Evolutionary conservation across 2,888 invertebrate genomes (phyloP).

Genomic region (Agriotes lineatus): DNA sequence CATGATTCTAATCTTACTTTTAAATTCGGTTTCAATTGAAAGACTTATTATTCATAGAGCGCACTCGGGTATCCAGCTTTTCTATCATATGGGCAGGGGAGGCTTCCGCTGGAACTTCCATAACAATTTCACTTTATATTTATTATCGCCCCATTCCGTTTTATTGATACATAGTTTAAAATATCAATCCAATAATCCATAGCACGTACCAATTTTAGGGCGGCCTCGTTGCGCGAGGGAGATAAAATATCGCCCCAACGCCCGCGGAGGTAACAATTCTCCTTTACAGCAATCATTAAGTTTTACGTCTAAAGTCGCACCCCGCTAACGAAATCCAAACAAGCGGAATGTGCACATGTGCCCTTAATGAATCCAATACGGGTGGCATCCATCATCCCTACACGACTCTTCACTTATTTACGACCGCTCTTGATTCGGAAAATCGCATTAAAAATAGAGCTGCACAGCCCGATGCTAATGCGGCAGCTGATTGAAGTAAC

Average conservation of each 20-base stretch:
- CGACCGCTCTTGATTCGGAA: slow-evolving; percentile 28
- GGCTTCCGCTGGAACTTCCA: slow-evolving; percentile 51
- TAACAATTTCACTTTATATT: slow-evolving; percentile 62
- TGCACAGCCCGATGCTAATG: slow-evolving; percentile 17
- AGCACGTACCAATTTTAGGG: slow-evolving; percentile 58
- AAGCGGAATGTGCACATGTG: slow-evolving; percentile 23
- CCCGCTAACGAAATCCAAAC: slow-evolving; percentile 31
- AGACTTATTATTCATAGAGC: slow-evolving; percentile 53
- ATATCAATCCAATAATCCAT: slow-evolving; percentile 60
- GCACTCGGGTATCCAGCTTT: slow-evolving; percentile 47
- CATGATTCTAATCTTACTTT: slow-evolving; percentile 55
- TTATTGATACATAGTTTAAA: slow-evolving; percentile 62
- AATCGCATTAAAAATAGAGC: slow-evolving; percentile 31
- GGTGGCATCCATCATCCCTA: slow-evolving; percentile 37
- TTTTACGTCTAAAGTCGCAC: slow-evolving; percentile 42
- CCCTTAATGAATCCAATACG: slow-evolving; percentile 22
- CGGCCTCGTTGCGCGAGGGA: slow-evolving; percentile 50
- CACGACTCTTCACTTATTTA: slow-evolving; percentile 47
- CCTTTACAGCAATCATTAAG: slow-evolving; percentile 56
- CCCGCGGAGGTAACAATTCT: slow-evolving; percentile 47
- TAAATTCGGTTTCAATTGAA: slow-evolving; percentile 57
- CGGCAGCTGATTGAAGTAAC: slow-evolving; percentile 30
- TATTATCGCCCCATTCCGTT: slow-evolving; percentile 60
- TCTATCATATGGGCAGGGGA: slow-evolving; percentile 44
- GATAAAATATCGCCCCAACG: slow-evolving; percentile 50